Percentiles rank a stretch among this genome's conserved stretches.
Evolutionary conservation across 2,113 vertebrate genomes (phyloP).

Genomic region (Catharus minimus): DNA sequence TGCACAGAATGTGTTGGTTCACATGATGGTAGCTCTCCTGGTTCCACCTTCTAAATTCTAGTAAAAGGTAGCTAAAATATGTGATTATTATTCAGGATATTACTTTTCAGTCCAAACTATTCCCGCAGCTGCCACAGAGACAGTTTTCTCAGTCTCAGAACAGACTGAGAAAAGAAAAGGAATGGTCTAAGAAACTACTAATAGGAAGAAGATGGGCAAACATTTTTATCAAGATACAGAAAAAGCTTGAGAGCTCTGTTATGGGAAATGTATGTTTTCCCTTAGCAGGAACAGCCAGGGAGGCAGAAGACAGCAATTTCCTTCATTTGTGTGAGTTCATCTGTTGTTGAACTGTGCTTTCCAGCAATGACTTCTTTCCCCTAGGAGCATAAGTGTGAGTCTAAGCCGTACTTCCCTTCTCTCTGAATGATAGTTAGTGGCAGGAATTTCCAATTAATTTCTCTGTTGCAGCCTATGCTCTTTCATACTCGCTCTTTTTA

Average conservation of each 20-base stretch:
- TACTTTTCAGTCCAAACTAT: constrained; percentile 1
- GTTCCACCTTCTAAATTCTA: neutral
- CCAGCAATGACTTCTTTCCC: neutral
- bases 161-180: neutral
- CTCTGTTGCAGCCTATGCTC: neutral
- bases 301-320: neutral
- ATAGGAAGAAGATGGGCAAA: neutral
- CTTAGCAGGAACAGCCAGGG: neutral
- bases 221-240: neutral
- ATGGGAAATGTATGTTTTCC: neutral
- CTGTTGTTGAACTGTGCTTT: neutral
- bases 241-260: neutral
- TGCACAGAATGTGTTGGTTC: neutral
- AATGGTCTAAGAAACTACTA: neutral
- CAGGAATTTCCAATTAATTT: neutral
- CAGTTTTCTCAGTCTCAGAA: neutral
- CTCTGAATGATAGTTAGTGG: neutral
- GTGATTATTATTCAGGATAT: neutral
- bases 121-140: neutral
- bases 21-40: neutral
- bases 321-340: neutral
- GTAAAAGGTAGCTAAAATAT: neutral
- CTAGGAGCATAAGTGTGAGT: neutral
- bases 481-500: neutral
- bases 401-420: neutral